A percentile compares a stretch with the other conserved stretches of the same genome.
phyloP scores from a whole-genome alignment of 2,113 vertebrate genomes.

The Pelvicachromis taeniatus region DNA sequence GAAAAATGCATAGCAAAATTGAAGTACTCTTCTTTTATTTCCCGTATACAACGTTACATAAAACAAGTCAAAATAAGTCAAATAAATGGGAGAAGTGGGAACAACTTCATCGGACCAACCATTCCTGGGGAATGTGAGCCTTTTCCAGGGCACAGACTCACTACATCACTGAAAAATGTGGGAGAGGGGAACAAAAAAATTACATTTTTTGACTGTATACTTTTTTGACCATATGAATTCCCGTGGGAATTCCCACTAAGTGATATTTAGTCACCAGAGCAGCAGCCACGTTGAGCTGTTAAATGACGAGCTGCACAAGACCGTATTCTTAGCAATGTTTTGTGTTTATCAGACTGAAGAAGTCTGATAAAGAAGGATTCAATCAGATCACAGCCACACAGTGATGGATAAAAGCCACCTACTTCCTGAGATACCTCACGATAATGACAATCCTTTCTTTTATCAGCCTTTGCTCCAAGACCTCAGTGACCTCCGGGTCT shows the following conservation, averaged over 20 bases:
- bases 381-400: not conserved
- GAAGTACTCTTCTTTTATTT: not conserved
- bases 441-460: not conserved
- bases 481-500: not conserved
- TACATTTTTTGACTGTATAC: not conserved
- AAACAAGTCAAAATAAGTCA: not conserved
- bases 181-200: not conserved
- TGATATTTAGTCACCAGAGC: not conserved
- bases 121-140: not conserved
- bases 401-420: not conserved
- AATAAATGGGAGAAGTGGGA: not conserved
- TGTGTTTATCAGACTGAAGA: not conserved
- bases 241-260: not conserved
- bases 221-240: not conserved
- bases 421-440: fast-evolving
- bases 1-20: not conserved
- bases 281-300: not conserved
- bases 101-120: not conserved
- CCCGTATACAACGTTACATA: not conserved
- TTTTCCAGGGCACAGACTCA: not conserved
- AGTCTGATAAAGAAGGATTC: no score
- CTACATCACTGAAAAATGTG: fast-evolving
- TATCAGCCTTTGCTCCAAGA: not conserved
- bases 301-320: not conserved
- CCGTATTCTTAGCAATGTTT: not conserved